These are phyloP conservation scores for Eretmocerus hayati DNA, from an alignment of 2,888 invertebrate genomes.

Conservation along the genomic window DNA sequence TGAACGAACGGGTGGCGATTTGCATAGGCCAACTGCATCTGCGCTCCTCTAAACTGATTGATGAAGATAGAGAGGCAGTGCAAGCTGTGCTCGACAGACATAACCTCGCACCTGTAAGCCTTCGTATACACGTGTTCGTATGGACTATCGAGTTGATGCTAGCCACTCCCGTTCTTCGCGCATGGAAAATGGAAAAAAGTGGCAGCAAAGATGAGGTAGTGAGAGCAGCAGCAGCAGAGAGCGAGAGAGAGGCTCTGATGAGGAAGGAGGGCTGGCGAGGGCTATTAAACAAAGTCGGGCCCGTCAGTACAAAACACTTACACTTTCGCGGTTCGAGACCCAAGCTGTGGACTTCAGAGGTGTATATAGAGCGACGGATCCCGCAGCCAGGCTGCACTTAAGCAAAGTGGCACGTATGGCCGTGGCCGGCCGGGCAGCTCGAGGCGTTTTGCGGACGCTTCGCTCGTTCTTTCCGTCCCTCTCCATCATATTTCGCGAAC, in stretches of 20 bases:
- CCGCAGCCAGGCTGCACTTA: conserved; percentile 34
- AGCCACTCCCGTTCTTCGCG: no score
- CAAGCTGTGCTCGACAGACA: background rate
- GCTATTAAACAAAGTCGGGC: conserved; percentile 23
- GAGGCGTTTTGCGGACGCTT: conserved; percentile 27
- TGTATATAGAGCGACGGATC: conserved; percentile 1
- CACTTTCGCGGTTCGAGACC: conserved; percentile 27
- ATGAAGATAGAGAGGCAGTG: conserved; percentile 1
- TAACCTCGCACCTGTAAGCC: no score
- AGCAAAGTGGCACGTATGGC: conserved; percentile 37
- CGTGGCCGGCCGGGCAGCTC: conserved; percentile 23
- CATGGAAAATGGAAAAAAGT: background rate
- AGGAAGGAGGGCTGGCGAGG: conserved; percentile 15
- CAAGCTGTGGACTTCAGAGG: conserved; percentile 10
- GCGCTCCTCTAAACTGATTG: background rate
- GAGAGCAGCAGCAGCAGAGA: background rate
- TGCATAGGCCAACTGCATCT: background rate
- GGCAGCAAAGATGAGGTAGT: background rate
- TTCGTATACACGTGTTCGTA: no score
- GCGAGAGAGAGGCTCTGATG: conserved; percentile 7
- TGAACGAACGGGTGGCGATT: background rate
- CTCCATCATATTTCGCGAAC: no score
- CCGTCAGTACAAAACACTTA: conserved; percentile 31
- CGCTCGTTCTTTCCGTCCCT: conserved; percentile 1
- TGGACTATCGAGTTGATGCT: no score